phyloP scores from a whole-genome alignment of 2,888 invertebrate species.

The Drosophila mayaguana region DNA sequence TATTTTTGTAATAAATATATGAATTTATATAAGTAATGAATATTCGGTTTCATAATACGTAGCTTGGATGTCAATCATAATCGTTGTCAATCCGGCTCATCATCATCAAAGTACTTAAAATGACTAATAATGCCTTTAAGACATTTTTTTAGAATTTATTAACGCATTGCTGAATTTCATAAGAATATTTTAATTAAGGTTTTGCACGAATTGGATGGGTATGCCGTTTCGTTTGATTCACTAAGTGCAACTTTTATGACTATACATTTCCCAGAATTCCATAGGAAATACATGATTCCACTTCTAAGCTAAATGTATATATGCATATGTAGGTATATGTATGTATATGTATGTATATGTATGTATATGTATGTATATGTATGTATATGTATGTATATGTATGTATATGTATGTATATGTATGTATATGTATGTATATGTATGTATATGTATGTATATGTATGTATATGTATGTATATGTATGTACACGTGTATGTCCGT shows the following conservation, averaged over 20 bases:
- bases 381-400: not conserved
- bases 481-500: not conserved
- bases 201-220: not conserved
- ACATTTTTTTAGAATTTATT: not conserved
- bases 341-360: not conserved
- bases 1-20: not conserved
- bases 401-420: conserved; percentile 1
- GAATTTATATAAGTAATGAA: not conserved
- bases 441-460: too few species aligned
- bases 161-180: not conserved
- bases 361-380: not conserved
- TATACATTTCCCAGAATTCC: conserved; percentile 18
- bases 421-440: not conserved
- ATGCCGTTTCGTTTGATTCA: not conserved
- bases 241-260: conserved; percentile 9
- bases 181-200: not conserved
- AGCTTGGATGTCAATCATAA: not conserved
- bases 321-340: not conserved
- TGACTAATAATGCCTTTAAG: not conserved
- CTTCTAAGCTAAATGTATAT: not conserved
- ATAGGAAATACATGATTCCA: conserved; percentile 7
- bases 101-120: not conserved
- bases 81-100: not conserved
- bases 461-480: not conserved
- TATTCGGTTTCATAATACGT: not conserved